These are phyloP conservation scores for Fukomys damarensis DNA, from an alignment of 2,113 vertebrate species.

Conservation along the genomic window DNA sequence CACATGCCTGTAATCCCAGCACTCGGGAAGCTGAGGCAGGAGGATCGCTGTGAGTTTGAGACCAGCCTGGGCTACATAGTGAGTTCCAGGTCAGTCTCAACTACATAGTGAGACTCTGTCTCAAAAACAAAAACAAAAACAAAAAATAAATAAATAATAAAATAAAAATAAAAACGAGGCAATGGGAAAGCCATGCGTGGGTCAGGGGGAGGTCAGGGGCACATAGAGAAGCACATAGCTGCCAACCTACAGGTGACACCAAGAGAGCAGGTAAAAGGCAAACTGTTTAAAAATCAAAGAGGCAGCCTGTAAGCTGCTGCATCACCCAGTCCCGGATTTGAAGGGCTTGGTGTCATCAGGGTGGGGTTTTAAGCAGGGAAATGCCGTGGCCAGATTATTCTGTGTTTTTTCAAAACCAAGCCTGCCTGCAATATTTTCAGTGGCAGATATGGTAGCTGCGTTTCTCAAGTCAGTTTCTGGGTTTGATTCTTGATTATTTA, in stretches of 20 bases:
- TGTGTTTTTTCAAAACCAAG: background rate
- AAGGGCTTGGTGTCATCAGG: background rate
- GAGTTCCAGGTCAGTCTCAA: too few species aligned
- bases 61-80: too few species aligned
- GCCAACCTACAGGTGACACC: background rate
- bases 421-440: background rate
- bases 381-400: background rate
- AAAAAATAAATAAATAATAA: too few species aligned
- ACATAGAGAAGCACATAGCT: background rate
- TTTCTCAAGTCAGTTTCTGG: background rate
- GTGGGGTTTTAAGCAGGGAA: background rate
- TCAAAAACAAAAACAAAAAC: too few species aligned
- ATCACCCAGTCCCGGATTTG: background rate
- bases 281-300: background rate
- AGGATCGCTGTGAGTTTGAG: too few species aligned
- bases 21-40: too few species aligned
- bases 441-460: background rate
- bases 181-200: background rate
- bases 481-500: background rate
- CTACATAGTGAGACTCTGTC: too few species aligned
- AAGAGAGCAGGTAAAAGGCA: background rate
- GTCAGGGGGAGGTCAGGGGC: background rate
- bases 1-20: too few species aligned
- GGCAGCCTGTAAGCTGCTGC: background rate
- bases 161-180: too few species aligned